These are phyloP conservation scores for Calliphora vomitoria DNA, from an alignment of 2,888 invertebrate genomes.

Conservation along the genomic window DNA sequence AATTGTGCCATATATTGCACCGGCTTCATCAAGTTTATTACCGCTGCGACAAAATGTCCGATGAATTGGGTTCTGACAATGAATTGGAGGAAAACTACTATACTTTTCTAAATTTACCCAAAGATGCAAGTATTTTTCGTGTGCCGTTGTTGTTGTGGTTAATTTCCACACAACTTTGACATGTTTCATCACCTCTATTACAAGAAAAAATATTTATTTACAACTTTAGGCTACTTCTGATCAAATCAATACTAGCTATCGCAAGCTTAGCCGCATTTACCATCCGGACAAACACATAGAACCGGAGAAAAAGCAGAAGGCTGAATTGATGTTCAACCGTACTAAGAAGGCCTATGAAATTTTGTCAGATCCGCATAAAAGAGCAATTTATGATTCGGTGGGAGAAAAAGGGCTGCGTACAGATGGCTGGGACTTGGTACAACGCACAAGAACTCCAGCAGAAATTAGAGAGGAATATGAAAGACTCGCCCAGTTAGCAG, in stretches of 20 bases:
- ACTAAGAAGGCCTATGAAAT: conserved; percentile 98
- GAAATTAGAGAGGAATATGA: conserved; percentile 99
- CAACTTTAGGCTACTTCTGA: conserved; percentile 92
- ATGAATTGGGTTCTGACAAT: conserved; percentile 88
- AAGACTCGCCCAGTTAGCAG: conserved; percentile 92
- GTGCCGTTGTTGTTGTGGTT: conserved; percentile 26
- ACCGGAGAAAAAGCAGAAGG: conserved; percentile 92
- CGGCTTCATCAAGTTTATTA: neutral
- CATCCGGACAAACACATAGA: conserved; percentile 98
- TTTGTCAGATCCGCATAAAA: conserved; percentile 94
- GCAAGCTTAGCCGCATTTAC: conserved; percentile 95
- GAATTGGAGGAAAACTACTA: conserved; percentile 93
- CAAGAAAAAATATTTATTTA: conserved; percentile 23
- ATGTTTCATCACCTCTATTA: conserved; percentile 51
- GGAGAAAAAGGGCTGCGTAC: conserved; percentile 97
- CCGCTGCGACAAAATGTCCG: conserved; percentile 76
- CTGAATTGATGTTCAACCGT: conserved; percentile 96
- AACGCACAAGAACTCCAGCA: conserved; percentile 95
- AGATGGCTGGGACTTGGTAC: conserved; percentile 97
- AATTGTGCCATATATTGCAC: conserved; percentile 38
- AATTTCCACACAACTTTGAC: conserved; percentile 13
- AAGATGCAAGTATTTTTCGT: conserved; percentile 88
- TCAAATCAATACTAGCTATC: conserved; percentile 97
- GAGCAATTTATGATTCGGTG: conserved; percentile 96
- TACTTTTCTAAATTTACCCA: conserved; percentile 93